Percentiles rank a stretch among this genome's conserved stretches.
phyloP scores from a whole-genome alignment of 2,888 invertebrate species.

The Microchrysa polita region DNA sequence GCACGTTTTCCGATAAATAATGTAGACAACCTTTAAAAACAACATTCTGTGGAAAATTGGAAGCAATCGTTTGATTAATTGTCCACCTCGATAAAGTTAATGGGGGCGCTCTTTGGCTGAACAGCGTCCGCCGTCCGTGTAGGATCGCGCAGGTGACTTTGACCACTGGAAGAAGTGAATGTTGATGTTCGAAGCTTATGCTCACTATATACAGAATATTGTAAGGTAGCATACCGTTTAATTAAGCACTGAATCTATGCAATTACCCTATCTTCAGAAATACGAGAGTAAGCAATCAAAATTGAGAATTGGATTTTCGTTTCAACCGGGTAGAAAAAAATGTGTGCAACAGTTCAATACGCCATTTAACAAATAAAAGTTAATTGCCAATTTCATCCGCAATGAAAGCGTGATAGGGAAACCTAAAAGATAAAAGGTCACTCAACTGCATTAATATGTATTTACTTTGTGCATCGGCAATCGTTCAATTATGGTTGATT shows the following conservation, averaged over 20 bases:
- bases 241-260: background rate
- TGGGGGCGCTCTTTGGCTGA: no score
- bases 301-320: slow-evolving; percentile 1
- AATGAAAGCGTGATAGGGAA: no score
- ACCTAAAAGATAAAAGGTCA: no score
- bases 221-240: background rate
- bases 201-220: background rate
- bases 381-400: background rate
- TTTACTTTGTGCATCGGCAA: no score
- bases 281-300: background rate
- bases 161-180: no score
- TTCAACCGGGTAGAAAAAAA: background rate
- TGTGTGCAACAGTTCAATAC: background rate
- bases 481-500: no score
- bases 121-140: no score
- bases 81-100: background rate
- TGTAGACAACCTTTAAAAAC: background rate
- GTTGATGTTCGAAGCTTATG: no score
- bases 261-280: slow-evolving; percentile 2
- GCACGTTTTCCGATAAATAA: no score
- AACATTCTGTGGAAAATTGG: slow-evolving; percentile 5
- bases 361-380: background rate
- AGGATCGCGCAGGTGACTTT: no score
- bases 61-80: slow-evolving; percentile 11
- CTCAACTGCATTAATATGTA: no score